Evolutionary conservation across 2,113 vertebrate genomes (phyloP), one percentile per base, ranked within the genome.

Genomic region (Brienomyrus brachyistius): DNA sequence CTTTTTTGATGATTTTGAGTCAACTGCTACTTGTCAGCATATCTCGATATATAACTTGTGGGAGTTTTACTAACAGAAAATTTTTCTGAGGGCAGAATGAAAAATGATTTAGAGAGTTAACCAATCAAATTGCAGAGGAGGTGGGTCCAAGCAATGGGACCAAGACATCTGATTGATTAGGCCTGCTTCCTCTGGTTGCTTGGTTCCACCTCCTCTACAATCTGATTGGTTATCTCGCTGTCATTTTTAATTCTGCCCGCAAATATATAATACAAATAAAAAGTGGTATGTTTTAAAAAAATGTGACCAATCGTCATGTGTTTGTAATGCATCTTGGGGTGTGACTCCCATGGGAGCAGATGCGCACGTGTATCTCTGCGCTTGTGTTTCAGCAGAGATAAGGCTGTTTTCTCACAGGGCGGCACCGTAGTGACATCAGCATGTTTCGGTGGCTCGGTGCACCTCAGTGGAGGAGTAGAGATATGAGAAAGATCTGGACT

Each of bases 311-410:
- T 23, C 21, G 0, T n/a, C 59, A 82, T 8, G 45, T 50, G 45
- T 15, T 27, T 5, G 23, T 17, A 13, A 19, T 45, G 83, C 13
- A 35, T 54, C 40, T 40, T 43, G n/a, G 19, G 8, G 23, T 1
- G 9, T 40, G 6, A 47, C 40, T 56, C 51, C 54, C 27, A 15
- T n/a, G 48, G 45, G 21, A 9, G n/a, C 4, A 45, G 17, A 51
- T 51, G 83, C 5, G 10, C 31, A 40, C 31, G 19, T 52, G 83
- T n/a, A 13, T 66, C 19, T 13, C 35, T 62, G 51, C 2, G 52
- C 51, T 52, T 59, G 51, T 89, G 88, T 83, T 89, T 23, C 35
- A 54, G 13, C 21, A 13, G 40, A 84, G 89, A 89, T 89, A 89
- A 89, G 80, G 80, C 77, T 11, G 52, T 47, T 51, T 83, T 83